phyloP scores from a whole-genome alignment of 1,140 invertebrate species.

The Drosophila kikkawai region DNA sequence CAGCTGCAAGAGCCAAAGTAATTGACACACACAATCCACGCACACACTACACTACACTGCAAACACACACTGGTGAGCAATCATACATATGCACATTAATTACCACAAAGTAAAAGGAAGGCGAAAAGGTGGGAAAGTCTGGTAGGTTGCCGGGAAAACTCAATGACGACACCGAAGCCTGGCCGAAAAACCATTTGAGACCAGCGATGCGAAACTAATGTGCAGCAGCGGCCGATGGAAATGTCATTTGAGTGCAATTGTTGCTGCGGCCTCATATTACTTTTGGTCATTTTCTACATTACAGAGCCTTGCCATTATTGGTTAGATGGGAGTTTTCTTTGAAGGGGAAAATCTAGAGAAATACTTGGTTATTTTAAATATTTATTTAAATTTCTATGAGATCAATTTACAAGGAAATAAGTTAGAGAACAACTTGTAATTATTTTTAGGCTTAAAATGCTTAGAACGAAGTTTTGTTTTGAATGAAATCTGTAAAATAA shows the following conservation, averaged over 20 bases:
- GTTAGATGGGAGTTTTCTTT: background rate
- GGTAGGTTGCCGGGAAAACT: slow-evolving; percentile 26
- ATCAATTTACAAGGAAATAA: background rate
- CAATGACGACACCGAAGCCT: slow-evolving; percentile 48
- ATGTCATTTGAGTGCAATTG: slow-evolving; percentile 47
- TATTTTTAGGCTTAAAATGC: background rate
- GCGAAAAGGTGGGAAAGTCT: slow-evolving; percentile 29
- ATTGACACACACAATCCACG: slow-evolving; percentile 54
- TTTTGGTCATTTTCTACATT: slow-evolving; percentile 18
- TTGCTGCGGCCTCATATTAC: slow-evolving; percentile 7
- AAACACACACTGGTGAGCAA: slow-evolving; percentile 7
- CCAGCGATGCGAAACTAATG: slow-evolving; percentile 74
- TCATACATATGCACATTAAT: slow-evolving; percentile 64
- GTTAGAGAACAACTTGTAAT: background rate
- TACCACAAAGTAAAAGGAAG: slow-evolving; percentile 61
- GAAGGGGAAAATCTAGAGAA: background rate
- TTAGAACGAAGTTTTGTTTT: background rate
- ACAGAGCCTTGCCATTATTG: slow-evolving; percentile 2
- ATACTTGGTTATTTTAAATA: background rate
- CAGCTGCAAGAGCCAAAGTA: slow-evolving; percentile 70
- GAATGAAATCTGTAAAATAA: background rate
- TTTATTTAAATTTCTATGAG: background rate
- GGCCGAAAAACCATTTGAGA: slow-evolving; percentile 62
- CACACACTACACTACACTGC: slow-evolving; percentile 4
- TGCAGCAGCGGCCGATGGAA: slow-evolving; percentile 48